Percentiles rank a stretch among this genome's conserved stretches.
Evolutionary conservation across 2,888 invertebrate species (phyloP).

Genomic region (Coenonympha glycerion): DNA sequence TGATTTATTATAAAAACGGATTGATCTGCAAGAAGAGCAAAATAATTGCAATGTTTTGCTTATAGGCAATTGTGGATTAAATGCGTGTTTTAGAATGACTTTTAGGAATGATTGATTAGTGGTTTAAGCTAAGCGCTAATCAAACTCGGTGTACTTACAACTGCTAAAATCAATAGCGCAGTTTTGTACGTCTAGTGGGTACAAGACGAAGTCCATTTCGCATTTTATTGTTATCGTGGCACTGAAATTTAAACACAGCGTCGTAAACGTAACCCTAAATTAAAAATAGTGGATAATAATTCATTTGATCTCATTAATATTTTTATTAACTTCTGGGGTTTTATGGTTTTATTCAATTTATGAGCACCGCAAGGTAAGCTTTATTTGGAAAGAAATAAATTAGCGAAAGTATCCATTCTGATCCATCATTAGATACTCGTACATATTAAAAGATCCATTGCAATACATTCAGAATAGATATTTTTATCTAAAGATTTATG

Average conservation of each 20-base stretch:
- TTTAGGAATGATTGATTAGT: neutral
- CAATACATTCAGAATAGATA: too few species aligned
- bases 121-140: slow-evolving; percentile 2
- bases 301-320: neutral
- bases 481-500: too few species aligned
- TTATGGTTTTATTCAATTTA: neutral
- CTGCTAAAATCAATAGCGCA: slow-evolving; percentile 80
- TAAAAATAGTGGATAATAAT: neutral
- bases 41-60: neutral
- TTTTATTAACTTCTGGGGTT: too few species aligned
- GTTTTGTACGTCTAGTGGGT: slow-evolving; percentile 79
- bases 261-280: neutral
- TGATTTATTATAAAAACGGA: neutral
- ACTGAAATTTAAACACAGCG: slow-evolving; percentile 45
- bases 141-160: slow-evolving; percentile 66
- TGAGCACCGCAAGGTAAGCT: too few species aligned
- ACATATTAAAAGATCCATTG: too few species aligned
- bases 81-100: neutral
- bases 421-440: too few species aligned
- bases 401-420: too few species aligned
- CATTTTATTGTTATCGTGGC: slow-evolving; percentile 80
- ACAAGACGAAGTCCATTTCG: slow-evolving; percentile 80
- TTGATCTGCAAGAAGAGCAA: neutral
- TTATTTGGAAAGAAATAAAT: too few species aligned
- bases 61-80: neutral